Conservation (phyloP, 2,797 vertebrate species). For the Borostomias antarcticus region DNA sequence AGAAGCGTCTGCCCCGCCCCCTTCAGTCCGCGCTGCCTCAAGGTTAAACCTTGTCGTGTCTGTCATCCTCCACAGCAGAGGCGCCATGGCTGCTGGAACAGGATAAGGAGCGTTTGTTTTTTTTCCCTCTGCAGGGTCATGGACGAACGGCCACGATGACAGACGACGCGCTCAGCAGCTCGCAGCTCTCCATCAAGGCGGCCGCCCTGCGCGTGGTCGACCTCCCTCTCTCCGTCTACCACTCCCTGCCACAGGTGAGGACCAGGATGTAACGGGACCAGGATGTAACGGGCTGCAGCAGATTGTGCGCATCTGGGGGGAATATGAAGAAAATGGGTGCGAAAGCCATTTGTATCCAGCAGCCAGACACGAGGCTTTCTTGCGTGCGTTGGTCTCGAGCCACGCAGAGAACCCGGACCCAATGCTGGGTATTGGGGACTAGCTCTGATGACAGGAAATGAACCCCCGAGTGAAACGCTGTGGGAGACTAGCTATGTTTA, state of each 20-base stretch:
- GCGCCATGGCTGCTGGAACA: conserved; percentile 34
- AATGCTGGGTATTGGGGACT: conserved; percentile 14
- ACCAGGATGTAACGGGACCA: not conserved
- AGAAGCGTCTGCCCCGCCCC: conserved; percentile 26
- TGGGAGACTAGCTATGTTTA: conserved; percentile 3
- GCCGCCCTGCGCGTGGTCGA: conserved; percentile 80
- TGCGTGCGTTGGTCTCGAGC: too few species aligned
- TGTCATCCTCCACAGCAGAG: conserved; percentile 35
- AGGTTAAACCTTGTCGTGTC: conserved; percentile 48
- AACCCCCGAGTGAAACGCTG: not conserved
- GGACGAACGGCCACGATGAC: conserved; percentile 82
- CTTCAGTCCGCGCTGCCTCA: conserved; percentile 8
- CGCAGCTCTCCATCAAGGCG: conserved; percentile 80
- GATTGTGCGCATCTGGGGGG: too few species aligned
- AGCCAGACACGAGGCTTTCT: too few species aligned
- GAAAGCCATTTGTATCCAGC: too few species aligned
- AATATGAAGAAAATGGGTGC: too few species aligned
- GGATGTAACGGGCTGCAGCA: not conserved
- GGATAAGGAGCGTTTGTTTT: conserved; percentile 5
- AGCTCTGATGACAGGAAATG: not conserved
- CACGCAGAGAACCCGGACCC: conserved; percentile 30
- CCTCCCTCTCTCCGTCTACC: conserved; percentile 84
- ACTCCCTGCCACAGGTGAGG: conserved; percentile 85
- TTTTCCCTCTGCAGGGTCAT: conserved; percentile 50
- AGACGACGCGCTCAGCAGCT: conserved; percentile 76